phyloP scores from a whole-genome alignment of 2,113 vertebrate genomes.

The Phaethornis superciliosus region DNA sequence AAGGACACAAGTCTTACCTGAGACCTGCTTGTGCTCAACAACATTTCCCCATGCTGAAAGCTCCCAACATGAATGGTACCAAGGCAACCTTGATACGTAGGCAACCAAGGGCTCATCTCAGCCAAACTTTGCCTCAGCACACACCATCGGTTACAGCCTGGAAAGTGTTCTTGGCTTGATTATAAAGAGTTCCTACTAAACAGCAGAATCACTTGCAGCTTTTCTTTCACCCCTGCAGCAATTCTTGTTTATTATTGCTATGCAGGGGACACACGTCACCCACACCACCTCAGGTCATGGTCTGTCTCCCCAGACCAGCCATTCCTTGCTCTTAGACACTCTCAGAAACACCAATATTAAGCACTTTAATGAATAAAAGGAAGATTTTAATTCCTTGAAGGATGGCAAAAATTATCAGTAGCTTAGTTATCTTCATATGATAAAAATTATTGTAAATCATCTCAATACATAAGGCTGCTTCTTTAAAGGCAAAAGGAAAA shows the following conservation, averaged over 20 bases:
- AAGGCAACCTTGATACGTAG: no score
- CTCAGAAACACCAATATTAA: background rate
- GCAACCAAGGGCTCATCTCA: background rate
- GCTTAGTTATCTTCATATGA: no score
- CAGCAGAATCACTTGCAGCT: background rate
- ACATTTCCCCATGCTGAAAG: background rate
- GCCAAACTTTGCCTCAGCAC: background rate
- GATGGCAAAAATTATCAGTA: background rate
- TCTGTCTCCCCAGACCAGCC: background rate
- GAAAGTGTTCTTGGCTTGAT: background rate
- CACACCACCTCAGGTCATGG: background rate
- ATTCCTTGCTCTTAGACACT: background rate
- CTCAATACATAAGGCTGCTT: slow-evolving; percentile 4
- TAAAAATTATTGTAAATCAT: no score
- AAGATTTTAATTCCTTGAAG: slow-evolving; percentile 1
- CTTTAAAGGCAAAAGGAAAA: background rate
- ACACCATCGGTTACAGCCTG: background rate
- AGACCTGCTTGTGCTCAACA: background rate
- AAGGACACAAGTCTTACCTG: background rate
- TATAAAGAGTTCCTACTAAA: background rate
- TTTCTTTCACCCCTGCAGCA: background rate
- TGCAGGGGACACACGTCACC: background rate
- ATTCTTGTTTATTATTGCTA: background rate
- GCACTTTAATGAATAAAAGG: background rate
- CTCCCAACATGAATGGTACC: background rate